Evolutionary conservation across 2,113 vertebrate species (phyloP).

Genomic region (Cyanistes caeruleus): DNA sequence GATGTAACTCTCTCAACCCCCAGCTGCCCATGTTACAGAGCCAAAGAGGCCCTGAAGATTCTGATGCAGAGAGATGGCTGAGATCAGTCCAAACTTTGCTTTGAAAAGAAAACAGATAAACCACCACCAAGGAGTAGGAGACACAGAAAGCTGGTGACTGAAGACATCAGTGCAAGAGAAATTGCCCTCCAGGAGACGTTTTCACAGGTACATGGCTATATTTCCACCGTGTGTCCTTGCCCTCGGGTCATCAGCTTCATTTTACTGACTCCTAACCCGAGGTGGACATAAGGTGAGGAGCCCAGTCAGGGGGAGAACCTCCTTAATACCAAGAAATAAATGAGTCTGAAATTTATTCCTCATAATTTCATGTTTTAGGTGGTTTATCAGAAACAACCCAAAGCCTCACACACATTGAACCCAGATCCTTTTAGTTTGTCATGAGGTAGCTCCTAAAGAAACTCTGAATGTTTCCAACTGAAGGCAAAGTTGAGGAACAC

Average conservation of each 20-base stretch:
- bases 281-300: background rate
- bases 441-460: background rate
- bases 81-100: background rate
- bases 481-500: background rate
- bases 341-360: background rate
- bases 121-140: background rate
- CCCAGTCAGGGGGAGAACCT: background rate
- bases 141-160: background rate
- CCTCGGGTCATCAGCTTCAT: background rate
- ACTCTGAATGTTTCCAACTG: background rate
- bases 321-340: background rate
- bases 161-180: background rate
- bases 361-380: background rate
- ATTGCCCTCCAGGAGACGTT: background rate
- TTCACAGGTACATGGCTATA: background rate
- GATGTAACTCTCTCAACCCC: background rate
- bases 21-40: background rate
- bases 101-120: background rate
- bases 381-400: background rate
- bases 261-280: accelerated
- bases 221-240: accelerated
- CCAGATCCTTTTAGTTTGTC: background rate
- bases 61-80: background rate
- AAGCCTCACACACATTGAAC: background rate
- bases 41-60: background rate